Conservation (phyloP, 2,888 invertebrate species). For the Darwinula stevensoni region DNA sequence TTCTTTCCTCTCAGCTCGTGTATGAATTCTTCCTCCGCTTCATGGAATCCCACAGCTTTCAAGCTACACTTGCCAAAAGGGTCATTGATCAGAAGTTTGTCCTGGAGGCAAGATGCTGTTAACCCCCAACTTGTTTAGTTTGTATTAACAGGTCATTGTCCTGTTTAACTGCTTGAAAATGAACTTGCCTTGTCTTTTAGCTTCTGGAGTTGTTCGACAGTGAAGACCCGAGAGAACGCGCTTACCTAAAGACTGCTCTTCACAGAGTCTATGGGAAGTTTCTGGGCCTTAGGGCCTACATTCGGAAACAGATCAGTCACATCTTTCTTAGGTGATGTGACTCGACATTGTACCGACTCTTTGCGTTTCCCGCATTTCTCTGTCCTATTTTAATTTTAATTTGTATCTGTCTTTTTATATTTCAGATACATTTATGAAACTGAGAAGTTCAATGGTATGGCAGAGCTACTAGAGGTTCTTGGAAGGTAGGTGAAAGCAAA, state of each 20-base stretch:
- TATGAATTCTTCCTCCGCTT: constrained; percentile 96
- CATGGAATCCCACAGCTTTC: constrained; percentile 92
- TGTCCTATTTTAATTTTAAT: background rate
- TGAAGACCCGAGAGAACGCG: constrained; percentile 95
- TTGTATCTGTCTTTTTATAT: too few species aligned
- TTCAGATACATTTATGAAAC: constrained; percentile 95
- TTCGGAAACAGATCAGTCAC: constrained; percentile 98
- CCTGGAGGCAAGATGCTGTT: constrained; percentile 41
- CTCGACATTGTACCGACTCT: too few species aligned
- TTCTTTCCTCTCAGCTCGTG: constrained; percentile 39
- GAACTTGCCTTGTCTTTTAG: constrained; percentile 22
- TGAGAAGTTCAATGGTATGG: constrained; percentile 97
- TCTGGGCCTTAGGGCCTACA: constrained; percentile 90
- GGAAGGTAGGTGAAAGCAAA: constrained; percentile 58
- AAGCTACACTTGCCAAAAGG: constrained; percentile 72
- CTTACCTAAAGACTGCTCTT: constrained; percentile 92
- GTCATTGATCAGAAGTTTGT: constrained; percentile 98
- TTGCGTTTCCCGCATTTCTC: too few species aligned
- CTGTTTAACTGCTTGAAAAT: background rate
- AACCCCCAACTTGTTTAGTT: too few species aligned
- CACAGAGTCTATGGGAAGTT: constrained; percentile 99
- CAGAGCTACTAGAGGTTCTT: constrained; percentile 90
- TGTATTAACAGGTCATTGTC: too few species aligned
- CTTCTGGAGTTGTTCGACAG: constrained; percentile 95
- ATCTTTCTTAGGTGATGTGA: constrained; percentile 51